Base-by-base conservation (phyloP, 1,140 invertebrate genomes). In the Dolichoris vasculosae region DNA sequence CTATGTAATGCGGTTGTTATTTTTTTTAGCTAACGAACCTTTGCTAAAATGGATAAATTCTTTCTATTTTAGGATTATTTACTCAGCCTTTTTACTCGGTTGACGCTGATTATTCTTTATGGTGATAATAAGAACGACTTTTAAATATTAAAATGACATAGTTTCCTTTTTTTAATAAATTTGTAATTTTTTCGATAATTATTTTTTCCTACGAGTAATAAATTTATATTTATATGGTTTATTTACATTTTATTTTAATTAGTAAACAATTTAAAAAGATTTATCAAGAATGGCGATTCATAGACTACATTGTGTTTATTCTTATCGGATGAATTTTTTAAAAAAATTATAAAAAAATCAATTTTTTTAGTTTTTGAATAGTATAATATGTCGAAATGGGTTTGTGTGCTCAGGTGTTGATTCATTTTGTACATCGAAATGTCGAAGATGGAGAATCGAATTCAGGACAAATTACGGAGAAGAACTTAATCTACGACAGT, bases 341-440 rank as follows among this genome's bases (percentile, higher is more conserved):
- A n/a, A n/a, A n/a, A n/a, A n/a, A n/a, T 23, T 7, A 43, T 20
- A 23, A 23, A 32, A 32, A 6, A 13, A 67, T 4, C 35, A 0
- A 35, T 15, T 78, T 78, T 9, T 59, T 32, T 59, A 9, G 20
- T 77, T 35, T 1, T 48, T 15, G 13, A 48, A 76, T 17, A 30
- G 23, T 40, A 20, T 83, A 83, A 76, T 63, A 83, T 83, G 82
- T 40, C 67, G 59, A 76, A 35, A 43, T 38, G 40, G 38, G 23
- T 73, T 67, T 32, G 23, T 23, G 88, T 88, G 79, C 90, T 86
- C 90, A 91, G 90, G 90, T 91, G 90, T 86, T 82, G 23, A 73
- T 38, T 78, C 30, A 71, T 26, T 85, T 83, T 82, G 40, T 73
- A 80, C 86, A 81, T 82, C 80, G 77, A 76, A 88, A 82, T 85